Conservation (phyloP, 2,888 invertebrate species). For the Syrista parreyssii region DNA sequence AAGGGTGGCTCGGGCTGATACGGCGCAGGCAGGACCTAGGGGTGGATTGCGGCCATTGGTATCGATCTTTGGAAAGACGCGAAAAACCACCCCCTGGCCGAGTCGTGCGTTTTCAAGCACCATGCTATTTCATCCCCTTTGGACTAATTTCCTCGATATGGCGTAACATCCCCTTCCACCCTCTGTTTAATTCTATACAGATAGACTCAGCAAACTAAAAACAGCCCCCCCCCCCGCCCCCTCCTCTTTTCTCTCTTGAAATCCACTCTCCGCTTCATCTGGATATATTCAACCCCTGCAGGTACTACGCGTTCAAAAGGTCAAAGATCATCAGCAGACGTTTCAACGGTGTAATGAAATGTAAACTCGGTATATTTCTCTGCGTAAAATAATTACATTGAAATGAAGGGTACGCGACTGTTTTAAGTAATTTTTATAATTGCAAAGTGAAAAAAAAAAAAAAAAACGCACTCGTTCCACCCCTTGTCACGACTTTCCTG, state of each 20-base stretch:
- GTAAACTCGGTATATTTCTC: not conserved
- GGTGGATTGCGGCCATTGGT: slow-evolving; percentile 2
- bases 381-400: not conserved
- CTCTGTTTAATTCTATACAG: not conserved
- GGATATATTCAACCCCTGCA: not conserved
- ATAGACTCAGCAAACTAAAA: not conserved
- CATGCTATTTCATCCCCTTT: not conserved
- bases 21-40: not conserved
- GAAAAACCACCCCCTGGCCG: not conserved
- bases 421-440: not conserved
- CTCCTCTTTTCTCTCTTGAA: not conserved
- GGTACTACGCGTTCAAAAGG: not conserved
- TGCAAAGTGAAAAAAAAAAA: not conserved
- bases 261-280: not conserved
- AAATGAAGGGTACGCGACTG: not conserved
- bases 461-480: not conserved
- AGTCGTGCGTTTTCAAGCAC: not conserved
- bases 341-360: not conserved
- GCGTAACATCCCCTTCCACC: not conserved
- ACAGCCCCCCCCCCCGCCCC: no score
- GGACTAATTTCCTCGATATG: not conserved
- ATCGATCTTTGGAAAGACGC: slow-evolving; percentile 4
- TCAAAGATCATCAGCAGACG: not conserved
- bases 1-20: not conserved
- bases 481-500: not conserved